These are phyloP conservation scores for Notothenia coriiceps DNA, from an alignment of 2,113 vertebrate species.

Conservation along the genomic window DNA sequence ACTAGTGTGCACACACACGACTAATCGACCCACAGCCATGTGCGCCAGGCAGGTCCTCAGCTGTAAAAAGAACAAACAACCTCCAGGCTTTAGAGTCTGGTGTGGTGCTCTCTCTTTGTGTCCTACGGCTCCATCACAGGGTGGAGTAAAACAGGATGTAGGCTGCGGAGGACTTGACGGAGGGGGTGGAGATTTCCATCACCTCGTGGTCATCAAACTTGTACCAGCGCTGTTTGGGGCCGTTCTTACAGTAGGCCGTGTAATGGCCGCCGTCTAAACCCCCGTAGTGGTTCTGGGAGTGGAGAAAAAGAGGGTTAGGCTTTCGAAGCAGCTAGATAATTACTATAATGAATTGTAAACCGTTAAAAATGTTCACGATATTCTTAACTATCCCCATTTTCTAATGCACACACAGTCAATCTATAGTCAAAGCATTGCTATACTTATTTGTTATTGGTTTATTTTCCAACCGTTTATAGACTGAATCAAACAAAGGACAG, in stretches of 20 bases:
- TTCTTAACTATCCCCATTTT: too few species aligned
- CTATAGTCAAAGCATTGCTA: neutral
- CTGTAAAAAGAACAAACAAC: conserved; percentile 38
- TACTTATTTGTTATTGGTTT: neutral
- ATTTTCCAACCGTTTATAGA: neutral
- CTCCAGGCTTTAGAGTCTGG: conserved; percentile 33
- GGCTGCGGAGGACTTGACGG: conserved; percentile 95
- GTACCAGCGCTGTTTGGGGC: conserved; percentile 91
- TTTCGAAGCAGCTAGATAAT: neutral
- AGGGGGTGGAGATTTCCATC: conserved; percentile 90
- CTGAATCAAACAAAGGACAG: neutral
- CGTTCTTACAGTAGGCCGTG: conserved; percentile 96
- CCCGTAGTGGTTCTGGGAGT: conserved; percentile 94
- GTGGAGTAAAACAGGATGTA: conserved; percentile 98
- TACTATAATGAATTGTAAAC: too few species aligned
- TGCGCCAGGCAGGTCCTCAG: conserved; percentile 48
- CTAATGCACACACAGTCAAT: neutral
- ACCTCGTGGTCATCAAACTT: conserved; percentile 99
- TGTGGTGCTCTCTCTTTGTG: conserved; percentile 61
- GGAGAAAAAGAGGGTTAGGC: neutral
- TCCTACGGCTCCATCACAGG: conserved; percentile 83
- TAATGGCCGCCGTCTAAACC: conserved; percentile 97
- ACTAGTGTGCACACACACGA: neutral
- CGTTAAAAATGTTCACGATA: too few species aligned
- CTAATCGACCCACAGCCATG: conserved; percentile 18